Base-by-base conservation (phyloP, 2,888 invertebrate species). In the Graphium colonna region DNA sequence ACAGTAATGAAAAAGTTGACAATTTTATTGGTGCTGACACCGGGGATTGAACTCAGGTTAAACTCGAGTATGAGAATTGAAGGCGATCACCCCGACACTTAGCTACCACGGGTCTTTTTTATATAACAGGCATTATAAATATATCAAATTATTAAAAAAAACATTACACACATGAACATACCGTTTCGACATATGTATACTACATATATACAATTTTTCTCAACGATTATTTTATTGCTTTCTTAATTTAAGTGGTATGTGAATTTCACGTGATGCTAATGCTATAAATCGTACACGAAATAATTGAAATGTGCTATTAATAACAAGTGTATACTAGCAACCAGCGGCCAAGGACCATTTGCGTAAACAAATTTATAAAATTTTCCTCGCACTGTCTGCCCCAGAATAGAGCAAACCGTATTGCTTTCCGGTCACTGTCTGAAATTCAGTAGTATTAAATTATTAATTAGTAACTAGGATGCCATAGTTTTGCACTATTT, bases 221-320 rank as follows among this genome's bases (percentile, higher is more conserved):
- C 4, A 28, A 28, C n/a, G n/a, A n/a, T n/a, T 28, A 7, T 28
- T 28, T 7, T 28, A 28, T 5, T 1, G 26, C 15, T 4, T 15
- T 28, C n/a, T n/a, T n/a, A n/a, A n/a, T n/a, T n/a, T n/a, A n/a
- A n/a, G n/a, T n/a, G n/a, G n/a, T n/a, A n/a, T 2, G 2, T 9
- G 15, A 15, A 0, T 31, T 44, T 49, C 28, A 41, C 13, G 9
- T 10, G 9, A 10, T n/a, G n/a, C n/a, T n/a, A n/a, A n/a, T n/a
- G n/a, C n/a, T n/a, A n/a, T n/a, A n/a, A n/a, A n/a, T n/a, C n/a
- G n/a, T n/a, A n/a, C n/a, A n/a, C n/a, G n/a, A n/a, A n/a, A n/a
- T n/a, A n/a, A n/a, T n/a, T n/a, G 33, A 36, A 43, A 51, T 43
- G 43, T 43, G 33, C 38, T 43, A 51, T 51, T 43, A 51, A 51